Evolutionary conservation across 2,113 vertebrate genomes (phyloP).

Genomic region (Lichenostomus cassidix): DNA sequence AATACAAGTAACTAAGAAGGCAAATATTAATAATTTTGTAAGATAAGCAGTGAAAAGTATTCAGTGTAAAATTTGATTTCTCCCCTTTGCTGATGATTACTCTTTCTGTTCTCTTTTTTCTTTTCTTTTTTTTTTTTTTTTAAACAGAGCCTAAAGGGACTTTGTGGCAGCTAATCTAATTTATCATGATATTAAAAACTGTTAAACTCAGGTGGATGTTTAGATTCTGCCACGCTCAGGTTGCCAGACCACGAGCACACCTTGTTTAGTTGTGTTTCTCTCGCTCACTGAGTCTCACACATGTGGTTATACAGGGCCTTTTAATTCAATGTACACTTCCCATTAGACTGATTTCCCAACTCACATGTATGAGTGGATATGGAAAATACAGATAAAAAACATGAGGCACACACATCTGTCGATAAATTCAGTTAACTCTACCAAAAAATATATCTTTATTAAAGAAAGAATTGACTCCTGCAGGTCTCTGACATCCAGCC

Average conservation of each 20-base stretch:
- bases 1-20: constrained; percentile 53
- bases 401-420: background rate
- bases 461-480: background rate
- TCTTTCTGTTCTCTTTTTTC: background rate
- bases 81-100: constrained; percentile 9
- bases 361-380: fast-evolving
- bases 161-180: background rate
- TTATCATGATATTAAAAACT: background rate
- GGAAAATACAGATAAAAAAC: background rate
- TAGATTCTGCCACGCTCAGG: background rate
- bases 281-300: background rate
- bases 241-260: background rate
- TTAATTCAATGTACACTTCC: background rate
- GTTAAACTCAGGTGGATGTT: background rate
- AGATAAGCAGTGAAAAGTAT: constrained; percentile 57
- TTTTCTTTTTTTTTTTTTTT: background rate
- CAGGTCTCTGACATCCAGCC: background rate
- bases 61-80: constrained; percentile 45
- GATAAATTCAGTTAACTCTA: background rate
- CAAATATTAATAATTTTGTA: constrained; percentile 67
- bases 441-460: background rate
- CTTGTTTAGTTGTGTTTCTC: background rate
- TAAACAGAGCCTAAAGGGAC: background rate
- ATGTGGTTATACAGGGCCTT: background rate
- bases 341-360: background rate